Evolutionary conservation across 2,888 invertebrate genomes (phyloP).

Genomic region (Spilosoma lubricipeda): DNA sequence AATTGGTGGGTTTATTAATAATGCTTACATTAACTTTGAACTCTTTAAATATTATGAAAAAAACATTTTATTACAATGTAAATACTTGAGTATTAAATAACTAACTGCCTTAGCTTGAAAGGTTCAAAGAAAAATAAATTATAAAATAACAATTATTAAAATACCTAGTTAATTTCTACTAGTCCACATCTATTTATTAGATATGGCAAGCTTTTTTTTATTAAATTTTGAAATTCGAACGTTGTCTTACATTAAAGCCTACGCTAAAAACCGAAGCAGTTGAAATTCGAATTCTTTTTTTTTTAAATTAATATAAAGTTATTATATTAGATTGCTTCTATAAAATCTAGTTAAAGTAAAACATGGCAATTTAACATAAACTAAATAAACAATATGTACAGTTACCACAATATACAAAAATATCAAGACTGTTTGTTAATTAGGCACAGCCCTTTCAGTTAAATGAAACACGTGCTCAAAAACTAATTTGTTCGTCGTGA

Average conservation of each 20-base stretch:
- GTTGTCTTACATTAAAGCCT: neutral
- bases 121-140: slow-evolving; percentile 43
- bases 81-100: slow-evolving; percentile 18
- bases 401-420: slow-evolving; percentile 70
- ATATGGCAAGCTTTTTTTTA: neutral
- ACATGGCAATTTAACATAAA: slow-evolving; percentile 70
- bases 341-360: slow-evolving; percentile 53
- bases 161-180: slow-evolving; percentile 16
- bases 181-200: neutral
- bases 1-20: slow-evolving; percentile 64
- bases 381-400: slow-evolving; percentile 76
- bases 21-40: slow-evolving; percentile 20
- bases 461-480: slow-evolving; percentile 29
- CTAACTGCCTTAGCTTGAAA: slow-evolving; percentile 20
- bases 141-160: slow-evolving; percentile 43
- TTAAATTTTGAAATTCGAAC: neutral
- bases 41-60: slow-evolving; percentile 6
- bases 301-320: neutral
- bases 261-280: neutral
- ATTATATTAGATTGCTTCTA: slow-evolving; percentile 20
- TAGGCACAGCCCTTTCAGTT: slow-evolving; percentile 38
- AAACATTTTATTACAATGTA: neutral
- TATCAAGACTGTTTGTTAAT: slow-evolving; percentile 34
- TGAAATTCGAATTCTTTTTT: neutral
- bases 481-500: slow-evolving; percentile 18